phyloP scores from a whole-genome alignment of 2,888 invertebrate genomes.

The Ochlodes sylvanus region DNA sequence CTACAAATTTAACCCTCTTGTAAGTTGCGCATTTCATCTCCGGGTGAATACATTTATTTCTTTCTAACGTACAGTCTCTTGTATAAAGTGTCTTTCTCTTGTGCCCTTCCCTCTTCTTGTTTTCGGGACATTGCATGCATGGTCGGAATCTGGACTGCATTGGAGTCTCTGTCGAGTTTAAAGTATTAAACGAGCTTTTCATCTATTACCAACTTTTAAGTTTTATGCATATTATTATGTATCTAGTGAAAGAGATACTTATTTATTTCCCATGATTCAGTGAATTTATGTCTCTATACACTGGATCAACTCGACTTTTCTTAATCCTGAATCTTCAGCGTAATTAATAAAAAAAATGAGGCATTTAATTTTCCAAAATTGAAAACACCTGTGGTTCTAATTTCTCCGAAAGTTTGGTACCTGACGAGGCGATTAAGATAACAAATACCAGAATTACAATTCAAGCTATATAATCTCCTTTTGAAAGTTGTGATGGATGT shows the following conservation, averaged over 20 bases:
- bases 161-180: constrained; percentile 16
- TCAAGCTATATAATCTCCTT: constrained; percentile 51
- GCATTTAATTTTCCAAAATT: constrained; percentile 14
- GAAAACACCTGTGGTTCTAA: constrained; percentile 39
- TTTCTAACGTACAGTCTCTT: constrained; percentile 45
- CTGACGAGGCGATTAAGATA: constrained; percentile 44
- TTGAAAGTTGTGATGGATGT: constrained; percentile 59
- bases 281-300: too few relatives aligned
- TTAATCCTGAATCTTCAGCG: background rate
- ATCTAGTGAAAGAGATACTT: too few relatives aligned
- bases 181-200: background rate
- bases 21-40: constrained; percentile 58
- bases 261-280: too few relatives aligned
- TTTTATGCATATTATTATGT: too few relatives aligned
- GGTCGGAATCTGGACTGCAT: too few relatives aligned
- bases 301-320: too few relatives aligned
- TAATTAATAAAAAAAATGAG: constrained; percentile 7
- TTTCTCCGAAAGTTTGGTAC: constrained; percentile 17
- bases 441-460: constrained; percentile 46
- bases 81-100: constrained; percentile 38
- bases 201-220: too few relatives aligned
- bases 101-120: constrained; percentile 42
- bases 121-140: constrained; percentile 33
- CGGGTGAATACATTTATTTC: constrained; percentile 45
- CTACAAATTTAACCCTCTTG: constrained; percentile 53